Percentiles rank a stretch among this genome's conserved stretches.
Evolutionary conservation across 2,797 vertebrate species (phyloP).

Genomic region (Hephaestus fuliginosus): DNA sequence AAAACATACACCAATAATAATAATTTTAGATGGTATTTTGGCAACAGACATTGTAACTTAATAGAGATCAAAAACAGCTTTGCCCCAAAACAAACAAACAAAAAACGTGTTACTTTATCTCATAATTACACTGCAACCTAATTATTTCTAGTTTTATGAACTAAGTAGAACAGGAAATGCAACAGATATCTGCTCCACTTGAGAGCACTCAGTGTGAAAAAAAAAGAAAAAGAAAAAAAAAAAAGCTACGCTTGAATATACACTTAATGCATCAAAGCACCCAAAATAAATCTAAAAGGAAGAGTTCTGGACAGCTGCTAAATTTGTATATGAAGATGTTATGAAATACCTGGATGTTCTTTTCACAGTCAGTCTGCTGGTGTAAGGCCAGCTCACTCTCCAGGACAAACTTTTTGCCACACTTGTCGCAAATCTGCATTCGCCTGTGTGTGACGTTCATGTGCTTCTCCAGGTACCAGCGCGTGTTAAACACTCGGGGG

Average conservation of each 20-base stretch:
- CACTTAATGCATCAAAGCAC: not conserved
- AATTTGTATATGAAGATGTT: not conserved
- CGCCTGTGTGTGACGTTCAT: constrained; percentile 98
- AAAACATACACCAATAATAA: not conserved
- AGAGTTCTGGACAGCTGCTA: not conserved
- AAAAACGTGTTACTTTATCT: not conserved
- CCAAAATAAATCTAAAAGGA: constrained; percentile 11
- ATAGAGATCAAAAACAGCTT: not conserved
- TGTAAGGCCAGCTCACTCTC: constrained; percentile 99
- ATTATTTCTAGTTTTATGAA: not conserved
- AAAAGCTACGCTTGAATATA: not conserved
- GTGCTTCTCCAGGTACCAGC: constrained; percentile 99
- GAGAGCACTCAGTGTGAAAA: not conserved
- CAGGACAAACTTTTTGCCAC: constrained; percentile 98
- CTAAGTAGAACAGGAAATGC: not conserved
- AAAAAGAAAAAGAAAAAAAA: not conserved
- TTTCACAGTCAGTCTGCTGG: constrained; percentile 99
- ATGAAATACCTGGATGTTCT: constrained; percentile 95
- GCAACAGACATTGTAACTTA: not conserved
- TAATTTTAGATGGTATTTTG: not conserved
- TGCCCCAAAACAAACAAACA: not conserved
- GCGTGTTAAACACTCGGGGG: constrained; percentile 97
- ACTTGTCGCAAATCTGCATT: constrained; percentile 99
- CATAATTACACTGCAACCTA: not conserved
- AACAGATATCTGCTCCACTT: not conserved